A percentile compares a stretch with the other conserved stretches of the same genome.
phyloP scores from a whole-genome alignment of 2,113 vertebrate species.

The Andinoacara biseriatus region DNA sequence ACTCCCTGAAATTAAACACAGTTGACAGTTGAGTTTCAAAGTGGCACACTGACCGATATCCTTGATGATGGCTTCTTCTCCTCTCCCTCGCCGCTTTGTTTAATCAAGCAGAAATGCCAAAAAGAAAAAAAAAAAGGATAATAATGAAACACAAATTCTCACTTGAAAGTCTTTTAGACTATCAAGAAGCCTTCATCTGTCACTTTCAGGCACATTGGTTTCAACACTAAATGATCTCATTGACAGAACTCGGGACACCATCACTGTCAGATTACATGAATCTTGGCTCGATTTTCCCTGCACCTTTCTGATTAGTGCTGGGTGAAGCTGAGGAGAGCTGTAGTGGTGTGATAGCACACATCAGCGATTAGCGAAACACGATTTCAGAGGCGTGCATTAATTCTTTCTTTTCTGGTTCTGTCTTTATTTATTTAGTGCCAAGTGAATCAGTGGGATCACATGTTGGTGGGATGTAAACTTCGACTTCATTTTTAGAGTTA shows the following conservation, averaged over 20 bases:
- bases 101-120: neutral
- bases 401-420: neutral
- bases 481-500: neutral
- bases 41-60: neutral
- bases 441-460: neutral
- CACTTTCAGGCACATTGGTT: neutral
- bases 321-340: neutral
- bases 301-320: neutral
- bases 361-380: neutral
- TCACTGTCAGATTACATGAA: neutral
- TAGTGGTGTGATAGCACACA: neutral
- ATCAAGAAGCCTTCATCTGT: neutral
- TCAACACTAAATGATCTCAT: neutral
- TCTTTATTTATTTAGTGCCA: neutral
- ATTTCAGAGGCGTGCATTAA: neutral
- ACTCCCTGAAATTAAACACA: constrained; percentile 34
- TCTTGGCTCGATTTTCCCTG: neutral
- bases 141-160: neutral
- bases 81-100: neutral
- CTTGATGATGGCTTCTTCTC: neutral
- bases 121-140: neutral
- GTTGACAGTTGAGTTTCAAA: constrained; percentile 8
- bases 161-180: neutral
- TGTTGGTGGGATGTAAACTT: neutral
- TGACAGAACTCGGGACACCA: neutral